Evolutionary conservation across 2,797 vertebrate species (phyloP).

Genomic region (Bucorvus abyssinicus): DNA sequence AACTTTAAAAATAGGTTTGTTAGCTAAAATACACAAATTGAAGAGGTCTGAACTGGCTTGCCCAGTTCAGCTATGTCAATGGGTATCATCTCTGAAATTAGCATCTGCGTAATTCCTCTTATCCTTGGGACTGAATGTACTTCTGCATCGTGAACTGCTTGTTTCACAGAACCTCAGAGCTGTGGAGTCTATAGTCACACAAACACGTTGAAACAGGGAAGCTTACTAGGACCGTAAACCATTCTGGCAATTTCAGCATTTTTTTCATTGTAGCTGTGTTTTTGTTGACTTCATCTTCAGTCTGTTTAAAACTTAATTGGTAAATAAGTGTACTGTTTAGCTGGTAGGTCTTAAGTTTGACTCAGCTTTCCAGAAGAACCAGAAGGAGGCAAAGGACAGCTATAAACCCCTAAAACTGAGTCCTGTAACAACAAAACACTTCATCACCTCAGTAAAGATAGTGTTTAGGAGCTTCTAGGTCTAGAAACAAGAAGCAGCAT

Average conservation of each 20-base stretch:
- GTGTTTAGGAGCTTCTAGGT: neutral
- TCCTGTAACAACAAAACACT: neutral
- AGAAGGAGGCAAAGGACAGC: neutral
- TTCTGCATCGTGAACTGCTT: neutral
- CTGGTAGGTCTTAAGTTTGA: neutral
- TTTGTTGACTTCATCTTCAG: neutral
- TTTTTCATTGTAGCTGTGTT: neutral
- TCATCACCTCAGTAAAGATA: neutral
- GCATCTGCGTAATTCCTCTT: neutral
- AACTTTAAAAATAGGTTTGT: neutral
- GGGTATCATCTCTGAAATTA: neutral
- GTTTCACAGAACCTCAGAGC: neutral
- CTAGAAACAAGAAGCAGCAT: neutral
- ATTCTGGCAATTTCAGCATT: neutral
- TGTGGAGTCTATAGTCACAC: neutral
- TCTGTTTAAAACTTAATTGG: neutral
- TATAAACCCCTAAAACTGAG: neutral
- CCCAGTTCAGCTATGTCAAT: neutral
- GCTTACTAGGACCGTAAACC: neutral
- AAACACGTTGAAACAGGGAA: neutral
- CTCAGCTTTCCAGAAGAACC: neutral
- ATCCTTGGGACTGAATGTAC: neutral
- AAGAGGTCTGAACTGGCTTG: neutral
- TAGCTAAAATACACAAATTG: neutral
- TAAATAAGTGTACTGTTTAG: neutral